Evolutionary conservation across 1,140 invertebrate species (phyloP).

Genomic region (Geopemphigus sp.): DNA sequence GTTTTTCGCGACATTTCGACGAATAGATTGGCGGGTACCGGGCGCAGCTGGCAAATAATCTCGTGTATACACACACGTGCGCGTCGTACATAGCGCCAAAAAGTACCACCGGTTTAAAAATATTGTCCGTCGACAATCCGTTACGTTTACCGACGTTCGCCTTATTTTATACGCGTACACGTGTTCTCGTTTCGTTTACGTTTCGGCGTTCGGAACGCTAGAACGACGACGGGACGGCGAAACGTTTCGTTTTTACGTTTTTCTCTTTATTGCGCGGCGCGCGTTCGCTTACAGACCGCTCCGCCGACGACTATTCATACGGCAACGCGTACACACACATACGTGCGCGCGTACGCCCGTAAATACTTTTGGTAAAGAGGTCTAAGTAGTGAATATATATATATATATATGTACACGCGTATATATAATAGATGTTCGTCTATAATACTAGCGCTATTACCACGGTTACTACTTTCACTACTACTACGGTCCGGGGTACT

Average conservation of each 20-base stretch:
- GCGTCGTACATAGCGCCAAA: too few relatives aligned
- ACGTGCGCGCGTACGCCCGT: not conserved
- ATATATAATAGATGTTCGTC: conserved; percentile 10
- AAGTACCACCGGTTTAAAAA: too few relatives aligned
- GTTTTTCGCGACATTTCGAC: too few relatives aligned
- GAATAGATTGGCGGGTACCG: too few relatives aligned
- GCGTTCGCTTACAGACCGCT: not conserved
- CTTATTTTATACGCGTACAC: too few relatives aligned
- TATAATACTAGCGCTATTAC: not conserved
- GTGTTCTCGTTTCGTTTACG: too few relatives aligned
- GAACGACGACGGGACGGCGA: not conserved
- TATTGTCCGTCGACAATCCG: too few relatives aligned
- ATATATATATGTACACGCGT: not conserved
- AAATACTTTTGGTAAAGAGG: not conserved
- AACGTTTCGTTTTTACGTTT: conserved; percentile 6
- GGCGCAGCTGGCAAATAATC: too few relatives aligned
- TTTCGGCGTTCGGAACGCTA: too few relatives aligned
- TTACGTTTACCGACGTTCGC: too few relatives aligned
- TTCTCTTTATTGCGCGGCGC: not conserved
- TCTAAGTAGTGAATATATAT: not conserved
- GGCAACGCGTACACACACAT: not conserved
- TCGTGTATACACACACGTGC: too few relatives aligned
- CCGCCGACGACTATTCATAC: not conserved
- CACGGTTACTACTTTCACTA: too few relatives aligned
- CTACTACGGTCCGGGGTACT: conserved; percentile 16